Percentiles rank a stretch among this genome's conserved stretches.
Conservation (phyloP, 2,888 invertebrate species). For the Erebia ligea region DNA sequence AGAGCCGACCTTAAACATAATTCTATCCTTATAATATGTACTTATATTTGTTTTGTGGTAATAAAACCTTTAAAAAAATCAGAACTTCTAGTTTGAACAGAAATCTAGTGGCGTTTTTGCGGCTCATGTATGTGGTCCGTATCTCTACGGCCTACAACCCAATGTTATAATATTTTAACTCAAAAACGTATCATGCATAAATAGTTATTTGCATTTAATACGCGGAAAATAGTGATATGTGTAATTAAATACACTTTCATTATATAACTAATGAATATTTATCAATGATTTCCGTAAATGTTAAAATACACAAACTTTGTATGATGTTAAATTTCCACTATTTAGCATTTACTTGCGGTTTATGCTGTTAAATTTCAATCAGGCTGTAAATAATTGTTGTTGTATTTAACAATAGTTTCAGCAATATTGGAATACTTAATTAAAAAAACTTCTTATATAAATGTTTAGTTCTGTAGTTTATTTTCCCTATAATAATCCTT, state of each 20-base stretch:
- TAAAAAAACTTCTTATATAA: no score
- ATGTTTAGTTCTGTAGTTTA: no score
- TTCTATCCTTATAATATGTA: no score
- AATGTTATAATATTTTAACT: background rate
- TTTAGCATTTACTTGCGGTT: constrained; percentile 4
- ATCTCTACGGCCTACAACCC: background rate
- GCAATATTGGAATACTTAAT: no score
- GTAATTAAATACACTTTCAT: constrained; percentile 11
- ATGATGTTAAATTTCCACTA: background rate
- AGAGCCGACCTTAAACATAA: no score
- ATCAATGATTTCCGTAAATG: background rate
- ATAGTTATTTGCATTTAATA: constrained; percentile 18
- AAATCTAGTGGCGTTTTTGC: no score
- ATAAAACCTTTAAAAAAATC: no score
- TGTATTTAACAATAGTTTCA: no score
- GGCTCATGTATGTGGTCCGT: background rate
- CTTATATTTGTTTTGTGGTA: no score
- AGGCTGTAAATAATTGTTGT: background rate
- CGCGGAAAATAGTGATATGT: constrained; percentile 1
- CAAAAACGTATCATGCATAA: constrained; percentile 15
- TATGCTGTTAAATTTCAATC: background rate
- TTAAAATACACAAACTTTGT: background rate
- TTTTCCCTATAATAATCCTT: no score
- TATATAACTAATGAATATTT: constrained; percentile 14
- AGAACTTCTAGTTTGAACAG: no score